phyloP scores from a whole-genome alignment of 2,113 vertebrate genomes.

The Montifringilla adamsi region DNA sequence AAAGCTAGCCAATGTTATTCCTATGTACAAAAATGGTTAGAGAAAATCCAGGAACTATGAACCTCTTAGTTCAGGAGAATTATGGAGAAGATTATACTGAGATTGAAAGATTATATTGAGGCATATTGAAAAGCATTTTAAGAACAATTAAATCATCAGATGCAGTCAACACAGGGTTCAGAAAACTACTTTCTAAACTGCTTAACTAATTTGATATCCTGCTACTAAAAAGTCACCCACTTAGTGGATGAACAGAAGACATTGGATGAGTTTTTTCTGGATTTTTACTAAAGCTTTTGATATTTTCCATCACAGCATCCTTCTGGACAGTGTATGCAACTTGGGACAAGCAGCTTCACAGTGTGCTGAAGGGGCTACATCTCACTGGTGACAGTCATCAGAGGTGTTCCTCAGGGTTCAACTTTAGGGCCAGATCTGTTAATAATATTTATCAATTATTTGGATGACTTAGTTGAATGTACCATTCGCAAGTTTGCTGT shows the following conservation, averaged over 20 bases:
- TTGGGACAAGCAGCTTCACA: neutral
- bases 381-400: neutral
- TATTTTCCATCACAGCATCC: neutral
- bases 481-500: no score
- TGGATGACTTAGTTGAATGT: no score
- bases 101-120: neutral
- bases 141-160: neutral
- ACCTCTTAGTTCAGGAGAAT: neutral
- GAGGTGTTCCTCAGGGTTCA: neutral
- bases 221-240: neutral
- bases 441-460: no score
- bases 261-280: neutral
- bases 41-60: neutral
- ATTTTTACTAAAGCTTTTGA: neutral
- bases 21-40: neutral
- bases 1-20: neutral
- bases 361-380: neutral
- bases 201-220: neutral
- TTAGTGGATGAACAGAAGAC: neutral
- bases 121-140: neutral
- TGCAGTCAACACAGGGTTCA: neutral
- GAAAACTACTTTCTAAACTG: no score
- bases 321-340: neutral
- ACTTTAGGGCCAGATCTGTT: no score
- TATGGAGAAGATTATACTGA: neutral